Base-by-base conservation (phyloP, 2,888 invertebrate genomes). In the Camponotus fellah region DNA sequence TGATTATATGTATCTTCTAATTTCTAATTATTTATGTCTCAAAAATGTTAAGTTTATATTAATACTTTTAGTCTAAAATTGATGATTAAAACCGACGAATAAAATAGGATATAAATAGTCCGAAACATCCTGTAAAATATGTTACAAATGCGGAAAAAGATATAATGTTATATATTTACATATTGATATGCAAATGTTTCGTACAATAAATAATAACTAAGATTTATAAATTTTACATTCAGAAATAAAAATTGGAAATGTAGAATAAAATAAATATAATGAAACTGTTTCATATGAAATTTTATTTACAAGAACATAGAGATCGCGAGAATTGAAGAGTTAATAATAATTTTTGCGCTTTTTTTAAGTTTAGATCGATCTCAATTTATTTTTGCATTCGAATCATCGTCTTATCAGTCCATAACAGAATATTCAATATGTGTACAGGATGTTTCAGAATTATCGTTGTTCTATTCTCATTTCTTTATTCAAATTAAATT, bases 111-210 rank as follows among this genome's bases (percentile, higher is more conserved):
- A 26, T 26, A 26, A 26, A 26, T 26, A 26, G 26, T 81, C 68
- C 68, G 82, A 49, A 82, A 82, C 82, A 82, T 56, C 60, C 72
- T 72, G 72, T 72, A 72, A 62, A 71, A 71, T 72, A 60, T 8
- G 32, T n/a, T 8, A 68, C 12, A 34, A 12, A 34, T 46, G 26
- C 60, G 21, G 17, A 72, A 71, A 26, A 37, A 72, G 5, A 58
- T 49, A 53, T 53, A 53, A 43, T 68, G 56, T 68, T 56, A 80
- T 72, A 80, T 49, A 62, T 75, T 75, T 75, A 46, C 64, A 75
- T 60, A 60, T 49, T 49, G 65, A 53, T 65, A 76, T 65, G 46
- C 65, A 65, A 49, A 37, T 76, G 60, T 53, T 26, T 37, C 26
- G 26, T 37, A 53, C n/a, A 49, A 26, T 26, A 46, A 65, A 26